A percentile compares a stretch with the other conserved stretches of the same genome.
Evolutionary conservation across 2,888 invertebrate species (phyloP).

Genomic region (Caenorhabditis angaria): DNA sequence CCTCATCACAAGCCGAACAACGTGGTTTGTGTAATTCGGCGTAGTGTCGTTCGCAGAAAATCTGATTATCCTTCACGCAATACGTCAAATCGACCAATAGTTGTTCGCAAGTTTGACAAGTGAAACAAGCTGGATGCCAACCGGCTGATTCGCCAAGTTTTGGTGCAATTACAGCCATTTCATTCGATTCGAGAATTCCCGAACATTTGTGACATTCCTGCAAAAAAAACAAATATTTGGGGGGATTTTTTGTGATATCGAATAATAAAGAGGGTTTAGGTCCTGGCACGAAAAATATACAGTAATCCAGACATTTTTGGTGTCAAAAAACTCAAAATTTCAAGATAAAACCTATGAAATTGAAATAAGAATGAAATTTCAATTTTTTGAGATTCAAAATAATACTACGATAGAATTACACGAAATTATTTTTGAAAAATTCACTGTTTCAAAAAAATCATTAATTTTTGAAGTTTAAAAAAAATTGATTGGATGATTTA

Average conservation of each 20-base stretch:
- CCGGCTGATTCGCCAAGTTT: conserved; percentile 77
- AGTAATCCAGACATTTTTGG: no score
- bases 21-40: conserved; percentile 93
- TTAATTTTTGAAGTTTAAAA: no score
- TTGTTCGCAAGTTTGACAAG: conserved; percentile 74
- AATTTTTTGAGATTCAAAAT: conserved; percentile 2
- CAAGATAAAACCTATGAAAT: no score
- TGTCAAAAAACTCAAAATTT: no score
- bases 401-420: no score
- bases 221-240: conserved; percentile 14
- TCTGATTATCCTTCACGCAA: conserved; percentile 86
- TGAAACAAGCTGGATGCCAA: conserved; percentile 79
- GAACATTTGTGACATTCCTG: conserved; percentile 87
- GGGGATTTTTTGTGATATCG: no score
- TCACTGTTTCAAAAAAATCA: not conserved
- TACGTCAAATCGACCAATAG: conserved; percentile 94
- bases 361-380: no score
- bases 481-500: no score
- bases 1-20: conserved; percentile 97
- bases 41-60: conserved; percentile 94
- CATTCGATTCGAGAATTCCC: conserved; percentile 82
- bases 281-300: no score
- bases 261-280: no score
- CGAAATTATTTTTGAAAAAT: not conserved
- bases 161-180: conserved; percentile 85